Percentiles rank a stretch among this genome's conserved stretches.
Conservation (phyloP, 2,888 invertebrate species). For the Stenodema calcarata region DNA sequence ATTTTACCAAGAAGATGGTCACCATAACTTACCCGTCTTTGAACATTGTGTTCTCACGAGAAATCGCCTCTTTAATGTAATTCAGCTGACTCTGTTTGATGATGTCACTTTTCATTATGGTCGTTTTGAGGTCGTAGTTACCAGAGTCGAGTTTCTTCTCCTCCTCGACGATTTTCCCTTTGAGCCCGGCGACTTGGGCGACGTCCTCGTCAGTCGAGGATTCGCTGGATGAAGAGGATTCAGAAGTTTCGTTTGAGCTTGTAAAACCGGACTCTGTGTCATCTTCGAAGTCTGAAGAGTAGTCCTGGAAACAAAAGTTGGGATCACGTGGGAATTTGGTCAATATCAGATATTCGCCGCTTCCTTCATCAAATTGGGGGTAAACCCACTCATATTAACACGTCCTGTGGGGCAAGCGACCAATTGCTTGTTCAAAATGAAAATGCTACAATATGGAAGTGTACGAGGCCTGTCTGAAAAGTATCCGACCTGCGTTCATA, state of each 20-base stretch:
- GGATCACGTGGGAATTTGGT: too few species aligned
- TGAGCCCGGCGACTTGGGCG: neutral
- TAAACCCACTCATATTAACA: too few species aligned
- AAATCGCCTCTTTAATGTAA: slow-evolving; percentile 62
- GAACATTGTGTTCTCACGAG: slow-evolving; percentile 59
- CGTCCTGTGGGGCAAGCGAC: too few species aligned
- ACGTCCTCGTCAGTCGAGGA: neutral
- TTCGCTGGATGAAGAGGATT: neutral
- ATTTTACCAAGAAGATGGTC: too few species aligned
- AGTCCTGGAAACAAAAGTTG: slow-evolving; percentile 61
- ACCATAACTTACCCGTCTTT: slow-evolving; percentile 37
- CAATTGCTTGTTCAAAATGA: too few species aligned
- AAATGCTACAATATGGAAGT: too few species aligned
- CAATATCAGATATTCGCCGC: too few species aligned
- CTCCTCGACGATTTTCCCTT: slow-evolving; percentile 60
- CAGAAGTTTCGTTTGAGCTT: slow-evolving; percentile 23
- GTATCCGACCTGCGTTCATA: too few species aligned
- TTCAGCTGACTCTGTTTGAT: slow-evolving; percentile 59
- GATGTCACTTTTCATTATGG: slow-evolving; percentile 17
- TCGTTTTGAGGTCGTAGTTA: slow-evolving; percentile 64
- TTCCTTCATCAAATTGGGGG: too few species aligned
- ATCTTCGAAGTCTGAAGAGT: slow-evolving; percentile 65
- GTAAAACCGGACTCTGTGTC: slow-evolving; percentile 47
- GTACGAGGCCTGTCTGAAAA: too few species aligned
- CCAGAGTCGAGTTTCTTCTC: slow-evolving; percentile 69